Evolutionary conservation across 1,140 invertebrate genomes (phyloP).

Genomic region (Meloidogyne exigua): DNA sequence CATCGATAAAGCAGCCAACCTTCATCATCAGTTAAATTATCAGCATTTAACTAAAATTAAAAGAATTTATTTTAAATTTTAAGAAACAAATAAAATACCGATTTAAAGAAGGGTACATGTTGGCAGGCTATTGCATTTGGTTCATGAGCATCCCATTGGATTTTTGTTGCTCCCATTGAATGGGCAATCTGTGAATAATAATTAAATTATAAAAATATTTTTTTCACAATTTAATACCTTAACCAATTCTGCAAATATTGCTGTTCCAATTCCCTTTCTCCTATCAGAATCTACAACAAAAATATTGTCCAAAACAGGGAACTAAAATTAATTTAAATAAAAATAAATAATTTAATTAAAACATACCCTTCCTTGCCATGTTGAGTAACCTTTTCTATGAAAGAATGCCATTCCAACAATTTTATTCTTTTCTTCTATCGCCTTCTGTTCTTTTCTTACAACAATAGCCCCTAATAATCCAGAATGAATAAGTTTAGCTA

Average conservation of each 20-base stretch:
- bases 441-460: neutral
- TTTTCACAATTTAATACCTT: neutral
- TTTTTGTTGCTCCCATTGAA: neutral
- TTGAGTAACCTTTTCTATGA: slow-evolving; percentile 22
- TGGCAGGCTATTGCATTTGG: neutral
- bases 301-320: slow-evolving; percentile 6
- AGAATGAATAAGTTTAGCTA: slow-evolving; percentile 3
- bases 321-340: neutral
- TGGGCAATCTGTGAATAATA: neutral
- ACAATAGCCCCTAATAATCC: slow-evolving; percentile 19
- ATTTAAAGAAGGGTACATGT: neutral
- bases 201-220: neutral
- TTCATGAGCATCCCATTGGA: slow-evolving; percentile 5
- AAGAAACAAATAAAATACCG: neutral
- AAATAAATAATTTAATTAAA: neutral
- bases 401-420: slow-evolving; percentile 21
- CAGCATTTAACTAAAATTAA: slow-evolving; percentile 11
- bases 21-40: slow-evolving; percentile 9
- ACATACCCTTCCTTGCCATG: slow-evolving; percentile 19
- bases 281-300: slow-evolving; percentile 1
- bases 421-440: neutral
- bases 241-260: slow-evolving; percentile 26
- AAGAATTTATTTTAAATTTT: too few species aligned
- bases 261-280: slow-evolving; percentile 15
- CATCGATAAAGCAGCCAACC: slow-evolving; percentile 1